phyloP scores from a whole-genome alignment of 2,797 vertebrate species.

The Cyclopterus lumpus region DNA sequence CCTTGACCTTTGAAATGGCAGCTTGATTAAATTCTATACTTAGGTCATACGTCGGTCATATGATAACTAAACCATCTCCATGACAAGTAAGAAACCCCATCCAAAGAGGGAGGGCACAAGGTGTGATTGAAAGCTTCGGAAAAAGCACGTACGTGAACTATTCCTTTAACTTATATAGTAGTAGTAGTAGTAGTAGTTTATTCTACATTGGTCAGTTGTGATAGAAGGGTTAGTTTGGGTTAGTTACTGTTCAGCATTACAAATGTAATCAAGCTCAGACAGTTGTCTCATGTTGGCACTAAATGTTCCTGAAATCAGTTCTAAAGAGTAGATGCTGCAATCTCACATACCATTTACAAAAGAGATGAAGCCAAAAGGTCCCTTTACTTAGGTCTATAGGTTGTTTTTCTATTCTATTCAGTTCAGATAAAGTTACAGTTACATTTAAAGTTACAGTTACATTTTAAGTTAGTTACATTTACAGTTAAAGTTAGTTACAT shows the following conservation, averaged over 20 bases:
- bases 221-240: too few species aligned
- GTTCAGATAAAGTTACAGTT: too few species aligned
- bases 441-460: too few species aligned
- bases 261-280: background rate
- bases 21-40: background rate
- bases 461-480: too few species aligned
- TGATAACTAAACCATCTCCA: background rate
- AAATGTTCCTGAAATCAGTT: background rate
- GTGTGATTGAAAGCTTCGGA: background rate
- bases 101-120: background rate
- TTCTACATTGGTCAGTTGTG: too few species aligned
- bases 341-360: constrained; percentile 3
- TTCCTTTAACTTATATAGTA: too few species aligned
- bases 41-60: background rate
- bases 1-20: background rate
- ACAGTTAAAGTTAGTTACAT: too few species aligned
- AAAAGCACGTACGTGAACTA: too few species aligned
- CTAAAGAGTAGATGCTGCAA: background rate
- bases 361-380: background rate
- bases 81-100: background rate
- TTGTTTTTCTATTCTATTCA: background rate
- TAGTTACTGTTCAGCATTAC: too few species aligned
- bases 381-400: background rate
- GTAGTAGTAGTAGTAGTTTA: too few species aligned
- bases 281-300: background rate